Evolutionary conservation across 2,113 vertebrate species (phyloP).

Genomic region (Camarhynchus parvulus): DNA sequence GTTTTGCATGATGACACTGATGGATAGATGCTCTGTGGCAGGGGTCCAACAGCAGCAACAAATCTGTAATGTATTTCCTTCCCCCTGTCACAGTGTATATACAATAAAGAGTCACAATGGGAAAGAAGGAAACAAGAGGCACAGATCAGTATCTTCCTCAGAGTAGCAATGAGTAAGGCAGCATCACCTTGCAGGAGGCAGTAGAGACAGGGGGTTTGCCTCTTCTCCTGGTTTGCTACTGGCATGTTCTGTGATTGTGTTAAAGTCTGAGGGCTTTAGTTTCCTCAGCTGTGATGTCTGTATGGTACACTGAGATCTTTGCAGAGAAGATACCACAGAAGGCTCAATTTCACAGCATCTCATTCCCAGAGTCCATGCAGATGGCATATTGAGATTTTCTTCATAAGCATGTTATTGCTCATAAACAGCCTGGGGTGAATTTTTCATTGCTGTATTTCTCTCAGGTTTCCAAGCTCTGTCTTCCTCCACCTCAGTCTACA

Average conservation of each 20-base stretch:
- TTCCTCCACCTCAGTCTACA: neutral
- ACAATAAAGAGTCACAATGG: neutral
- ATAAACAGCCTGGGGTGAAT: neutral
- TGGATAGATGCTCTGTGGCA: conserved; percentile 18
- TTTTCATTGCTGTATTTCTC: neutral
- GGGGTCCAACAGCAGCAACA: conserved; percentile 8
- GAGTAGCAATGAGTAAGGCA: neutral
- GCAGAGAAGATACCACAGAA: neutral
- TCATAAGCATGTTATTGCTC: neutral
- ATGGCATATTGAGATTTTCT: conserved; percentile 3
- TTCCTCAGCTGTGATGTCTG: neutral
- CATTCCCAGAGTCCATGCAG: neutral
- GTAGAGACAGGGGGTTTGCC: neutral
- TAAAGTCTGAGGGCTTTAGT: neutral
- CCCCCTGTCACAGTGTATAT: neutral
- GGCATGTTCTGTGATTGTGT: neutral
- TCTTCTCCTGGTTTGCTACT: neutral
- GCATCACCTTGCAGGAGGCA: neutral
- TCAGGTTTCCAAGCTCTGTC: neutral
- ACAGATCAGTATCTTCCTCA: neutral
- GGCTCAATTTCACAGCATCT: neutral
- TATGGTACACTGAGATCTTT: neutral
- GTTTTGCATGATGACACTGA: neutral
- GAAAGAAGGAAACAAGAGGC: neutral
- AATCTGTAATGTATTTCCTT: neutral